Conservation (phyloP, 2,797 vertebrate genomes). For the Hippopotamyrus pictus region DNA sequence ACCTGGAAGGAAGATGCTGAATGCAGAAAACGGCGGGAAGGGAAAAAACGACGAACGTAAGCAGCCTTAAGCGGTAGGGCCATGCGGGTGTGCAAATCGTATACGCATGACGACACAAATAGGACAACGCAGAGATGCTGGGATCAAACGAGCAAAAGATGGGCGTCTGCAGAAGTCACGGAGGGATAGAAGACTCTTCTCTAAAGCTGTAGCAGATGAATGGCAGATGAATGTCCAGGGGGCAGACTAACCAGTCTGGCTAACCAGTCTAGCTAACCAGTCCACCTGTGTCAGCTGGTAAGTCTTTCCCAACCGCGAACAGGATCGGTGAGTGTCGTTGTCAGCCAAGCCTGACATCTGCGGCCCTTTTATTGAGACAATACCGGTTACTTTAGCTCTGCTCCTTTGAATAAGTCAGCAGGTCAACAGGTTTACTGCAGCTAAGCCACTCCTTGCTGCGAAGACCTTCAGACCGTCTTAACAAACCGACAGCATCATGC, state of each 20-base stretch:
- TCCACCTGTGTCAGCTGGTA: not conserved
- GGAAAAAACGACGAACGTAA: not conserved
- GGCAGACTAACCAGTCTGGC: not conserved
- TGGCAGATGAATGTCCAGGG: not conserved
- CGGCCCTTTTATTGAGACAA: not conserved
- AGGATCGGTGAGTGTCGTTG: not conserved
- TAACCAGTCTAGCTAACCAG: not conserved
- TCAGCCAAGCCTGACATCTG: not conserved
- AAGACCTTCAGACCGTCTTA: not conserved
- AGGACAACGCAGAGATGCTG: not conserved
- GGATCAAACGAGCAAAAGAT: not conserved
- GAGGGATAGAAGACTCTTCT: not conserved
- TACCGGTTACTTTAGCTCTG: not conserved
- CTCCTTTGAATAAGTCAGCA: not conserved
- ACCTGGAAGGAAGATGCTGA: not conserved
- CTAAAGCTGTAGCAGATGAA: not conserved
- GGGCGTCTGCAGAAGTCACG: not conserved
- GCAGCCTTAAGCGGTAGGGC: not conserved
- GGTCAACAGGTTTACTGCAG: not conserved
- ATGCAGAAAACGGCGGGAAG: not conserved
- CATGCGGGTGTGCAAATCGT: not conserved
- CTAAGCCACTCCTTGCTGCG: not conserved
- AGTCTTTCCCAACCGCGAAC: not conserved
- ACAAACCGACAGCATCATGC: not conserved
- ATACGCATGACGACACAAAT: not conserved